Evolutionary conservation across 1,140 invertebrate genomes (phyloP), one percentile per base, ranked within the genome.

Genomic region (Dreissena polymorpha): DNA sequence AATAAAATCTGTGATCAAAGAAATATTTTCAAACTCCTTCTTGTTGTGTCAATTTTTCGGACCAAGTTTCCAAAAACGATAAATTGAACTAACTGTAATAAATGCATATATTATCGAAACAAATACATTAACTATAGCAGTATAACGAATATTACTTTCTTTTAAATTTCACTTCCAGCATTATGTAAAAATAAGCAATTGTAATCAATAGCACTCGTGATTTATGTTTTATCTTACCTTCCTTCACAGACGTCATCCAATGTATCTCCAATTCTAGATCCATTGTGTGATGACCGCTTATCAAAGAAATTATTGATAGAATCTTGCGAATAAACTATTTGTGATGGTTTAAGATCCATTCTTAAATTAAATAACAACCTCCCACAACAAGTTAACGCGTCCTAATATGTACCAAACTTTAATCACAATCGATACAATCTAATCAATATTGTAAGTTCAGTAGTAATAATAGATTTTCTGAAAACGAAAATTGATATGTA

Each of bases 241-340:
- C 60, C 25, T n/a, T 76, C 57, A 39, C 73, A 65, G 18, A 85
- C 16, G n/a, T 50, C 65, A 64, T 85, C 84, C 39, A 85, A 68
- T 29, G 84, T 81, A 53, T 85, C 77, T 18, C 84, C 84, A 10
- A 85, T 85, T 18, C 69, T 77, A 14, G 21, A 70, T 0, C 57
- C 57, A 49, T 27, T 23, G 10, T 23, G 29, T 8, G 57, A 21
- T 39, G 39, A 5, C 39, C 39, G 39, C 39, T 39, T 39, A 39
- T 39, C 39, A 70, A 85, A 85, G 16, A 14, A 27, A 57, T 64
- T 50, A 18, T 69, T 50, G 7, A 85, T 85, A 25, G 64, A 64
- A 57, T 85, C 67, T 57, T 85, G 84, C 23, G 51, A 68, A 69
- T 81, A 85, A 18, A 65, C 25, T 18, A 85, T 85, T 63, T 85